Conservation (phyloP, 2,797 vertebrate species). For the Dendrocincla fuliginosa region DNA sequence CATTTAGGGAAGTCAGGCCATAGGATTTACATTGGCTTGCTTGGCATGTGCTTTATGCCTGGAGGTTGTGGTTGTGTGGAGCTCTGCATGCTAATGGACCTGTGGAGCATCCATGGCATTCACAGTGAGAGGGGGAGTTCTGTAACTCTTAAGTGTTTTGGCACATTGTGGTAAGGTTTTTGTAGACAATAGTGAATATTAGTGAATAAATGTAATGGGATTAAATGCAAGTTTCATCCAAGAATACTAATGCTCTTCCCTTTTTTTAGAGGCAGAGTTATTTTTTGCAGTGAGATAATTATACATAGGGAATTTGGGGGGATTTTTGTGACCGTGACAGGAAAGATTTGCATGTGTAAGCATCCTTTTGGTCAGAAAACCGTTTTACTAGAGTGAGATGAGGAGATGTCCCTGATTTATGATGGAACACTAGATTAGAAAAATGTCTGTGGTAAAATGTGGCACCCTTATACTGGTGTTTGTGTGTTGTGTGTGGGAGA, state of each 20-base stretch:
- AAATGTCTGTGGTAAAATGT: background rate
- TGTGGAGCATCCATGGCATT: background rate
- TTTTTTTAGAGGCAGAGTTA: background rate
- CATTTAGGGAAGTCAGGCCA: background rate
- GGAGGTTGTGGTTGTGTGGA: background rate
- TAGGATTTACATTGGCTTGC: background rate
- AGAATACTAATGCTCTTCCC: background rate
- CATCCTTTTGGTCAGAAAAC: background rate
- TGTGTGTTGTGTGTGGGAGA: background rate
- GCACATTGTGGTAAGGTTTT: background rate
- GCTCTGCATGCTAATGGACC: background rate
- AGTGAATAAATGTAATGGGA: background rate
- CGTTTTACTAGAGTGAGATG: background rate
- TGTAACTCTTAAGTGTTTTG: background rate
- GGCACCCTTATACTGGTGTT: background rate
- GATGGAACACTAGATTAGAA: background rate
- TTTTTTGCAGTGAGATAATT: background rate
- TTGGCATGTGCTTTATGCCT: background rate
- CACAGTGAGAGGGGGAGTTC: background rate
- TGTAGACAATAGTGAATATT: background rate
- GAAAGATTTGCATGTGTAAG: background rate
- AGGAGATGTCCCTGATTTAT: background rate
- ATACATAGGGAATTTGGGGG: background rate
- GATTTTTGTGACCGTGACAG: background rate
- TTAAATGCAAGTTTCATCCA: background rate